A percentile compares a stretch with the other conserved stretches of the same genome.
phyloP scores from a whole-genome alignment of 35 echinoderm and acorn worm species.

The Heliocidaris erythrogramma region DNA sequence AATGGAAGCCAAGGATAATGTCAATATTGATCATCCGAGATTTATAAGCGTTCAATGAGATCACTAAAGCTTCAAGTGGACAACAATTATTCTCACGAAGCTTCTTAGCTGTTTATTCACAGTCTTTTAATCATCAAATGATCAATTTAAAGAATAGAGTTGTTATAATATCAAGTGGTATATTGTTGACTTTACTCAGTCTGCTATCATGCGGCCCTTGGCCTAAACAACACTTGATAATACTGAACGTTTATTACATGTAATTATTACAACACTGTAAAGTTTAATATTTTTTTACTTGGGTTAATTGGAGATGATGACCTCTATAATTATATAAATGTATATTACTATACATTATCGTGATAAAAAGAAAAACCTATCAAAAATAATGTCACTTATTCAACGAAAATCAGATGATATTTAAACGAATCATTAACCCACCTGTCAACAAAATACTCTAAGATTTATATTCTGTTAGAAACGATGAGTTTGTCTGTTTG shows the following conservation, averaged over 20 bases:
- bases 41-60: not conserved
- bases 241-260: not conserved
- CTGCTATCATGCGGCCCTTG: not conserved
- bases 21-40: not conserved
- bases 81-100: not conserved
- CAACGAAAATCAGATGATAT: no score
- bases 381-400: no score
- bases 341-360: not conserved
- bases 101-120: not conserved
- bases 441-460: no score
- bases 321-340: not conserved
- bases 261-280: not conserved
- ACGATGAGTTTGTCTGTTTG: no score
- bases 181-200: not conserved
- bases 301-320: not conserved
- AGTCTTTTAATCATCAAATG: not conserved
- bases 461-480: no score
- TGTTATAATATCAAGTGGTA: not conserved
- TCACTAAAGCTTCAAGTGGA: not conserved
- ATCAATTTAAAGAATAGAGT: not conserved
- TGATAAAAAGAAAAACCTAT: no score
- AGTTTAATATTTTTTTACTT: not conserved
- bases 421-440: no score
- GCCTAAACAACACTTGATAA: not conserved
- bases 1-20: not conserved